Conservation (phyloP, 2,888 invertebrate genomes). For the Agrochola macilenta region DNA sequence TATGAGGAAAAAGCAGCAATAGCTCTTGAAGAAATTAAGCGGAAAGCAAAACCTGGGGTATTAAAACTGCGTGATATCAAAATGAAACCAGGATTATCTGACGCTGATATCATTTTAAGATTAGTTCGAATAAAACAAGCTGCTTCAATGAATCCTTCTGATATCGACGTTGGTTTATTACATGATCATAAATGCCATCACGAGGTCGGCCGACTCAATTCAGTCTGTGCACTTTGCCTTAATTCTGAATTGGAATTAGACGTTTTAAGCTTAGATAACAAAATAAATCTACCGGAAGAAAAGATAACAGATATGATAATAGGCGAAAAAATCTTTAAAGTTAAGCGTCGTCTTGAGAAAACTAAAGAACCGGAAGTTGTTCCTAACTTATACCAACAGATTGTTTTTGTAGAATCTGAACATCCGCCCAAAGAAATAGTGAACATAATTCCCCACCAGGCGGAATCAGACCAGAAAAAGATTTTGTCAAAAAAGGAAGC, state of each 20-base stretch:
- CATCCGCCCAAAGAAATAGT: neutral
- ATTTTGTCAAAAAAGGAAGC: neutral
- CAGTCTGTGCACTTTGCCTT: constrained; percentile 36
- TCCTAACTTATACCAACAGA: constrained; percentile 71
- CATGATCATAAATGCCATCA: constrained; percentile 21
- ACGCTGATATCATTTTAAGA: constrained; percentile 70
- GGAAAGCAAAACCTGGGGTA: neutral
- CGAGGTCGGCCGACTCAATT: accelerated
- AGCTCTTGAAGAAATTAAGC: neutral
- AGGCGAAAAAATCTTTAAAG: constrained; percentile 75
- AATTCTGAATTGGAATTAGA: constrained; percentile 48
- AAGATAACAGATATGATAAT: constrained; percentile 73
- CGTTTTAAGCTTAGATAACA: constrained; percentile 25
- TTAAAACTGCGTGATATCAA: constrained; percentile 69
- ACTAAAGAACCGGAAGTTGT: constrained; percentile 47
- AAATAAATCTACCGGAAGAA: neutral
- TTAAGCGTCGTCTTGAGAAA: constrained; percentile 64
- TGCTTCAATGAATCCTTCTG: constrained; percentile 23
- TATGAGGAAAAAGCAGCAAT: constrained; percentile 12
- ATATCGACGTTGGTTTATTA: neutral
- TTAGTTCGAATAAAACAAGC: constrained; percentile 72
- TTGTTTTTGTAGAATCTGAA: constrained; percentile 53
- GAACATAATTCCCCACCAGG: neutral
- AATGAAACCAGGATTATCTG: constrained; percentile 24
- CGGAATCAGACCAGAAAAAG: neutral